These are phyloP conservation scores for Melanerpes formicivorus DNA, from an alignment of 2,113 vertebrate genomes.

Conservation along the genomic window DNA sequence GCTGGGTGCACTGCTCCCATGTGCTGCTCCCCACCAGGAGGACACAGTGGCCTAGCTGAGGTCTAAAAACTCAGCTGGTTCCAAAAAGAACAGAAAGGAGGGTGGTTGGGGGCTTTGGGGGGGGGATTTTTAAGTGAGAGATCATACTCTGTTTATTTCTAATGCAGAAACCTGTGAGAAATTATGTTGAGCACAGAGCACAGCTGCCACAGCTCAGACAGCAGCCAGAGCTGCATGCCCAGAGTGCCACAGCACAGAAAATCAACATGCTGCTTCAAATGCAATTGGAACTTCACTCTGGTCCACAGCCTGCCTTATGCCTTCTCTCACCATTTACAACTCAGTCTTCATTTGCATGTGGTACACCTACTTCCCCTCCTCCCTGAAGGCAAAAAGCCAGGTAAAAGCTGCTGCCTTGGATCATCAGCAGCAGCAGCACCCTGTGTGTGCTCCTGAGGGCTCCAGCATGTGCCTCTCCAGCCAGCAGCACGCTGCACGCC, in stretches of 20 bases:
- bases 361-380: background rate
- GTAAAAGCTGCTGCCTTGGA: background rate
- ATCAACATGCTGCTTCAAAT: background rate
- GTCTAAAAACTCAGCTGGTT: background rate
- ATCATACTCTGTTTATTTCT: background rate
- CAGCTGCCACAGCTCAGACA: background rate
- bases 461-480: background rate
- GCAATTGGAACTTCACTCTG: background rate
- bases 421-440: background rate
- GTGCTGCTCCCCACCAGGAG: background rate
- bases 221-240: background rate
- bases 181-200: background rate
- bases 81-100: background rate
- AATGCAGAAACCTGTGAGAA: background rate
- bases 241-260: background rate
- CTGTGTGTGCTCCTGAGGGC: background rate
- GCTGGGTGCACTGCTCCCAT: background rate
- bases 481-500: background rate
- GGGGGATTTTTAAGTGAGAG: background rate
- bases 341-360: background rate
- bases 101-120: background rate
- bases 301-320: background rate
- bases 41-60: background rate
- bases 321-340: slow-evolving; percentile 1
- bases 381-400: background rate